These are phyloP conservation scores for Helicoverpa assulta DNA, from an alignment of 2,888 invertebrate genomes.

Conservation along the genomic window DNA sequence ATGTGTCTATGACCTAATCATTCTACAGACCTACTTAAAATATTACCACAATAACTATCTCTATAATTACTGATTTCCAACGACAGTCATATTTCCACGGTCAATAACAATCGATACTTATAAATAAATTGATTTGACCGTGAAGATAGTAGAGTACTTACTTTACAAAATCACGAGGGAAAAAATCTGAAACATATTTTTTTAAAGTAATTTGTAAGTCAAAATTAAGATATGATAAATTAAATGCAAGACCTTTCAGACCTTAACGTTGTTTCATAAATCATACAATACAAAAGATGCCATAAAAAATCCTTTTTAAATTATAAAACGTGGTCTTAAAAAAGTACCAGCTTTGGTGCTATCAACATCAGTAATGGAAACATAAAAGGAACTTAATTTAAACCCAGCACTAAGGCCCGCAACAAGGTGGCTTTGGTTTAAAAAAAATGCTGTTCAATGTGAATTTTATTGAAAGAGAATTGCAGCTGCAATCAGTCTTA, in stretches of 20 bases:
- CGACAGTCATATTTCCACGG: neutral
- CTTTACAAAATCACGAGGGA: neutral
- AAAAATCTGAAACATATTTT: neutral
- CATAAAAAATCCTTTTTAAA: no score
- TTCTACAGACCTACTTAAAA: neutral
- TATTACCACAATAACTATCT: neutral
- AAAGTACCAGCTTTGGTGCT: no score
- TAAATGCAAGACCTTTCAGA: neutral
- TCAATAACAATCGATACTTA: neutral
- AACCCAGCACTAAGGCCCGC: no score
- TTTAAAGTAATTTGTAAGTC: neutral
- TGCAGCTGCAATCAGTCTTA: neutral
- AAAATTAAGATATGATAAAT: neutral
- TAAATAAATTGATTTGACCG: neutral
- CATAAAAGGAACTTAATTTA: no score
- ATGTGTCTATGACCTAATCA: neutral
- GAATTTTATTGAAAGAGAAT: no score
- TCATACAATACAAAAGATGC: no score
- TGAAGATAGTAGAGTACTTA: neutral
- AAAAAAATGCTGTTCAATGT: no score
- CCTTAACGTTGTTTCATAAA: neutral
- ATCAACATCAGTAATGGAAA: no score
- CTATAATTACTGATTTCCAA: neutral
- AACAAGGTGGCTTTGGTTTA: no score
- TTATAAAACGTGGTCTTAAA: no score